phyloP scores from a whole-genome alignment of 2,888 invertebrate genomes.

The Pachliopta kotzebuea region DNA sequence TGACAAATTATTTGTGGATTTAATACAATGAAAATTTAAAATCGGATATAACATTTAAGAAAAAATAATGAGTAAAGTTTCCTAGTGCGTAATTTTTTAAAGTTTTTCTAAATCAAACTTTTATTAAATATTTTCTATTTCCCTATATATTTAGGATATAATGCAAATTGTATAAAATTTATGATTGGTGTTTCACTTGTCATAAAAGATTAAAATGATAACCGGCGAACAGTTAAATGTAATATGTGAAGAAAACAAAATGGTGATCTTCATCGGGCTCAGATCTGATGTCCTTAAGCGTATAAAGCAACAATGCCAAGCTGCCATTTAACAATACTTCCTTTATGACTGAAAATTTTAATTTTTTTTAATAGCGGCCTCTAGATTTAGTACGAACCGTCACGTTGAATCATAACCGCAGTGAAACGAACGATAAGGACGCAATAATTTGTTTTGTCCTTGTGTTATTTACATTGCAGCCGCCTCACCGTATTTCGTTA shows the following conservation, averaged over 20 bases:
- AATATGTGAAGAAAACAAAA: neutral
- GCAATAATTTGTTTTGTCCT: constrained; percentile 1
- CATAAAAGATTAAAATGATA: neutral
- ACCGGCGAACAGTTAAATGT: neutral
- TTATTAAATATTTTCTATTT: too few species aligned
- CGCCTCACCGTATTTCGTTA: neutral
- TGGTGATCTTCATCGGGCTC: neutral
- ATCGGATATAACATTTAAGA: too few species aligned
- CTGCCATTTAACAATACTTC: constrained; percentile 1
- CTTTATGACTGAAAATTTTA: neutral
- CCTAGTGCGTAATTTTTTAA: too few species aligned
- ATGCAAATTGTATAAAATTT: too few species aligned
- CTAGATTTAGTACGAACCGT: neutral
- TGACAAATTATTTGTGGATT: too few species aligned
- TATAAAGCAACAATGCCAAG: neutral
- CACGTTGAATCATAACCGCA: neutral
- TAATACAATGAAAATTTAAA: too few species aligned
- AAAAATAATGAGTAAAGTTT: too few species aligned
- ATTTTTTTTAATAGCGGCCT: neutral
- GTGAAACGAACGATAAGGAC: neutral
- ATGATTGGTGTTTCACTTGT: too few species aligned
- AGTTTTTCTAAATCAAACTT: too few species aligned
- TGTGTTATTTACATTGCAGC: constrained; percentile 4
- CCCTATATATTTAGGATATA: too few species aligned
- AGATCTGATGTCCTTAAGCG: neutral